These are phyloP conservation scores for Zosterops pallidus DNA, from an alignment of 2,113 vertebrate genomes.

Conservation along the genomic window DNA sequence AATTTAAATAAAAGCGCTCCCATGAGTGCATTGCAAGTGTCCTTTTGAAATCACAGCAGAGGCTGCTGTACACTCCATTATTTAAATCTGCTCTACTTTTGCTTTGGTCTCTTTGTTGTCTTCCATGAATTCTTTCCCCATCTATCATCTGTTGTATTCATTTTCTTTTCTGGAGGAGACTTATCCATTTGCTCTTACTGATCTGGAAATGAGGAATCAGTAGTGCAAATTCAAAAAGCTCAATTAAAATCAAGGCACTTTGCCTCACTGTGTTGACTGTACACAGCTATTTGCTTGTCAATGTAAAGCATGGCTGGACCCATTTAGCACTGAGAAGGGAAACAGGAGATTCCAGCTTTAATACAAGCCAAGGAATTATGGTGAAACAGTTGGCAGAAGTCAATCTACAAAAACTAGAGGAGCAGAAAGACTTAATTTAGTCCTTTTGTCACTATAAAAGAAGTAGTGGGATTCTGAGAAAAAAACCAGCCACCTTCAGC, in stretches of 20 bases:
- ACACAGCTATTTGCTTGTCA: background rate
- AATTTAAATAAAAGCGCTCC: conserved; percentile 14
- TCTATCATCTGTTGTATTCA: background rate
- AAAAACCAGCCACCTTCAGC: background rate
- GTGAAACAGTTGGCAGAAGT: background rate
- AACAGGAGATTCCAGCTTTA: background rate
- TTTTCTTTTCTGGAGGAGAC: background rate
- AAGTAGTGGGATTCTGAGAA: background rate
- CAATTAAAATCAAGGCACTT: background rate
- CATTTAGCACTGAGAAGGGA: background rate
- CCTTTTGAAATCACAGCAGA: background rate
- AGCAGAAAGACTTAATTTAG: background rate
- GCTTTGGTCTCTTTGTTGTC: background rate
- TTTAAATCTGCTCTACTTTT: conserved; percentile 40
- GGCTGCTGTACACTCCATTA: background rate
- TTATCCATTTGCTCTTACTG: background rate
- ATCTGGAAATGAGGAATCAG: background rate
- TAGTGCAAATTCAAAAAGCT: background rate
- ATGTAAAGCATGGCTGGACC: background rate
- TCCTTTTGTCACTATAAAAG: background rate
- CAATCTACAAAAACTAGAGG: background rate
- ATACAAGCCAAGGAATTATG: background rate
- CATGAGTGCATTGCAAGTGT: background rate
- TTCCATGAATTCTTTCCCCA: background rate
- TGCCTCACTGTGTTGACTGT: background rate